Evolutionary conservation across 2,113 vertebrate species (phyloP).

Genomic region (Clinocottus analis): DNA sequence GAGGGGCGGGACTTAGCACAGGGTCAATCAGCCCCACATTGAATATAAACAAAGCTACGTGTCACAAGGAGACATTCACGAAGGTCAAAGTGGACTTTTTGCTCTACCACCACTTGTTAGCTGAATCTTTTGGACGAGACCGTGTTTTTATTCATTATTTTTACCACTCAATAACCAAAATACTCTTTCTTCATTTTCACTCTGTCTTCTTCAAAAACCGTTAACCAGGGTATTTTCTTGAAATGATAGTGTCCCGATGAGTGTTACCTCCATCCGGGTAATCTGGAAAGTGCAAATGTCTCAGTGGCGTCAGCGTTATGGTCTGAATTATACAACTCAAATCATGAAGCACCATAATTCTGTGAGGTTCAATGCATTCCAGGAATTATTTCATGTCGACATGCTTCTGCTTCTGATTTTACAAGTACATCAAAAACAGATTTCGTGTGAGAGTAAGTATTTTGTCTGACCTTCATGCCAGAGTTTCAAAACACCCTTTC

Average conservation of each 20-base stretch:
- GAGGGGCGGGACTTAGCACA: background rate
- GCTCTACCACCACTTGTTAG: background rate
- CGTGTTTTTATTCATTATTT: background rate
- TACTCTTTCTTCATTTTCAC: background rate
- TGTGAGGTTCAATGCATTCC: slow-evolving; percentile 23
- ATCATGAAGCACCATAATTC: slow-evolving; percentile 20
- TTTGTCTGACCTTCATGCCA: background rate
- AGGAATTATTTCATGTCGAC: background rate
- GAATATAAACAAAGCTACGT: background rate
- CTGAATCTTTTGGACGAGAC: background rate
- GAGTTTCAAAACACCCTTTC: background rate
- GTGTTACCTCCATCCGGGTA: too few relatives aligned
- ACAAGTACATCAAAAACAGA: background rate
- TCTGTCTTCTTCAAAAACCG: background rate
- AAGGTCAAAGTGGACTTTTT: background rate
- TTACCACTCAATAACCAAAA: background rate
- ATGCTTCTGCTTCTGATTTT: slow-evolving; percentile 25
- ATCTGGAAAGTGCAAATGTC: background rate
- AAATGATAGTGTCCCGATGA: background rate
- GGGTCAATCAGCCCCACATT: background rate
- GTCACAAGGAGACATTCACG: too few relatives aligned
- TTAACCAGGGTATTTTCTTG: background rate
- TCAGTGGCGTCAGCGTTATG: background rate
- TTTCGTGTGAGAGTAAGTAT: background rate
- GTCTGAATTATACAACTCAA: background rate